Percentiles rank a stretch among this genome's conserved stretches.
Conservation (phyloP, 2,888 invertebrate species). For the Andrena hattorfiana region DNA sequence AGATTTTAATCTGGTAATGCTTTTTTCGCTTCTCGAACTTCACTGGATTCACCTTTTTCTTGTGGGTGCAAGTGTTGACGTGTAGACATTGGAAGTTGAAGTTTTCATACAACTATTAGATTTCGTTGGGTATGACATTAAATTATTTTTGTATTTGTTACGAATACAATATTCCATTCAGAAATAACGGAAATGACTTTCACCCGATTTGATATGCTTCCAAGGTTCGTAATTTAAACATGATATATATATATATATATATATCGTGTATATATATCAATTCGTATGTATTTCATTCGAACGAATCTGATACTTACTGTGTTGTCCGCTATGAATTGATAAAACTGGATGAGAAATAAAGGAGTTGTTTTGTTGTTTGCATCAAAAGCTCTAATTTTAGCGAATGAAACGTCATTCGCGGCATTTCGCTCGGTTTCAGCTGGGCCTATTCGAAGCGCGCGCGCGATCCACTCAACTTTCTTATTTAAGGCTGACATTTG, state of each 20-base stretch:
- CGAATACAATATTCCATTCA: too few relatives aligned
- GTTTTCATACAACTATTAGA: background rate
- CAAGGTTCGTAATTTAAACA: too few relatives aligned
- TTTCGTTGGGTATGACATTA: background rate
- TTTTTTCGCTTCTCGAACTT: background rate
- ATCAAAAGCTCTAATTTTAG: background rate
- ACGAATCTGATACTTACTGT: too few relatives aligned
- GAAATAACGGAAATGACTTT: too few relatives aligned
- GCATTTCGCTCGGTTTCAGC: background rate
- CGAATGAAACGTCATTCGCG: background rate
- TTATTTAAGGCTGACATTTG: conserved; percentile 59
- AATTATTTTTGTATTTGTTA: too few relatives aligned
- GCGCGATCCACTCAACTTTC: conserved; percentile 18
- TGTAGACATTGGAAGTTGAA: too few relatives aligned
- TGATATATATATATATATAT: too few relatives aligned
- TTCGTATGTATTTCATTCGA: too few relatives aligned
- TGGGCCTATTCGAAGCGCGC: background rate
- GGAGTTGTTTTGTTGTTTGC: background rate
- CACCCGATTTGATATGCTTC: too few relatives aligned
- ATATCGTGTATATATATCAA: too few relatives aligned
- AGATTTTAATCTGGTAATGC: conserved; percentile 4
- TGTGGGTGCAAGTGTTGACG: background rate
- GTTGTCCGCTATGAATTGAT: too few relatives aligned
- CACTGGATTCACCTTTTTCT: background rate
- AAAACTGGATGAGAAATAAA: background rate